These are phyloP conservation scores for Dallia pectoralis DNA, from an alignment of 2,797 vertebrate species.

Conservation along the genomic window DNA sequence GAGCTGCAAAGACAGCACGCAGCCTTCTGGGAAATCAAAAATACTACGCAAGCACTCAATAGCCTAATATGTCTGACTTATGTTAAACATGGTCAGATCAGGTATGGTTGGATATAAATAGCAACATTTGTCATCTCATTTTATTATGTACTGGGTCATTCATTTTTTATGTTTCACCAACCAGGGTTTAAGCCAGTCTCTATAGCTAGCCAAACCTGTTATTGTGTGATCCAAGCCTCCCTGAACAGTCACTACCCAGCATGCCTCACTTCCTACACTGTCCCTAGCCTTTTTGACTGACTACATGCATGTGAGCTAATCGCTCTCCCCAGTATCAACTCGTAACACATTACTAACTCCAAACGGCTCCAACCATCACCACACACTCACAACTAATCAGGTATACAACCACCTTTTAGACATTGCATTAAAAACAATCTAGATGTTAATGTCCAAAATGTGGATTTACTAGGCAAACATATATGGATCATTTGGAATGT, in stretches of 20 bases:
- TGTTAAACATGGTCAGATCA: background rate
- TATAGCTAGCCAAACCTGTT: background rate
- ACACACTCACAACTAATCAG: constrained; percentile 52
- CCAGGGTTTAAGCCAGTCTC: background rate
- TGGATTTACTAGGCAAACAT: no score
- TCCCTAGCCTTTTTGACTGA: constrained; percentile 3
- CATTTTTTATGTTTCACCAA: background rate
- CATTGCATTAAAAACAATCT: no score
- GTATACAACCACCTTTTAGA: constrained; percentile 26
- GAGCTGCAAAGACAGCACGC: constrained; percentile 4
- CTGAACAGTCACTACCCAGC: background rate
- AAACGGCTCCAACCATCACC: constrained; percentile 66
- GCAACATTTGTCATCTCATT: background rate
- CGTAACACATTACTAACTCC: constrained; percentile 67
- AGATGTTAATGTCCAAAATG: no score
- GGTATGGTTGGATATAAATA: no score
- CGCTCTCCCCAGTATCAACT: constrained; percentile 63
- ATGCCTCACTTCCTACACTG: background rate
- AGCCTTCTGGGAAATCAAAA: constrained; percentile 17
- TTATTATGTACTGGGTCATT: background rate
- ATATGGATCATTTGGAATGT: no score
- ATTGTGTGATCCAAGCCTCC: background rate
- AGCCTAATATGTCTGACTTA: background rate
- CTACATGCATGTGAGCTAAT: constrained; percentile 62
- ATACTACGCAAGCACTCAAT: constrained; percentile 3